Evolutionary conservation across 2,113 vertebrate species (phyloP).

Genomic region (Pseudonaja textilis): DNA sequence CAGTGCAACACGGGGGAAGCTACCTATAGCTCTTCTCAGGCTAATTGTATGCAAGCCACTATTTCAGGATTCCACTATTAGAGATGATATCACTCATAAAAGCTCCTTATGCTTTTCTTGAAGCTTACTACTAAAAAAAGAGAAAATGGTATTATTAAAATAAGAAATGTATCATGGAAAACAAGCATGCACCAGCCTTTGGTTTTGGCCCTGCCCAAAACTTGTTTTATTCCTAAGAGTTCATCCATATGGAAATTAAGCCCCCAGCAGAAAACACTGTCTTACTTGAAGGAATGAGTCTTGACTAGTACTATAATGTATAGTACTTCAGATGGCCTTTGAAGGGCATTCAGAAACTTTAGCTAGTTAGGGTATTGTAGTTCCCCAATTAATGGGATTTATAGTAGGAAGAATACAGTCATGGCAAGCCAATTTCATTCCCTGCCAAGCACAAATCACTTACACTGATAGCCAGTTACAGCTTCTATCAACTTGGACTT

Average conservation of each 20-base stretch:
- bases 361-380: background rate
- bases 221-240: background rate
- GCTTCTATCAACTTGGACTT: background rate
- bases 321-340: background rate
- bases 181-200: background rate
- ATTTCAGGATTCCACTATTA: background rate
- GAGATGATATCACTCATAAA: background rate
- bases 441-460: background rate
- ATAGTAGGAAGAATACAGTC: background rate
- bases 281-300: background rate
- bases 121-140: background rate
- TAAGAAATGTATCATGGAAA: background rate
- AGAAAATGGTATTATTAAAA: background rate
- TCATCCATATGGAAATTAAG: background rate
- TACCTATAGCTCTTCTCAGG: background rate
- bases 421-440: background rate
- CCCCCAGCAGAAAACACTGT: background rate
- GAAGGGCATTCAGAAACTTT: background rate
- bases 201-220: background rate
- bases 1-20: background rate
- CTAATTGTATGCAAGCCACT: background rate
- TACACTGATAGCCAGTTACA: background rate
- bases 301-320: background rate
- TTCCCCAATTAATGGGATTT: background rate
- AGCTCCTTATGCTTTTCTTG: background rate